Conservation (phyloP, 2,888 invertebrate species). For the Boloria euphrosyne region DNA sequence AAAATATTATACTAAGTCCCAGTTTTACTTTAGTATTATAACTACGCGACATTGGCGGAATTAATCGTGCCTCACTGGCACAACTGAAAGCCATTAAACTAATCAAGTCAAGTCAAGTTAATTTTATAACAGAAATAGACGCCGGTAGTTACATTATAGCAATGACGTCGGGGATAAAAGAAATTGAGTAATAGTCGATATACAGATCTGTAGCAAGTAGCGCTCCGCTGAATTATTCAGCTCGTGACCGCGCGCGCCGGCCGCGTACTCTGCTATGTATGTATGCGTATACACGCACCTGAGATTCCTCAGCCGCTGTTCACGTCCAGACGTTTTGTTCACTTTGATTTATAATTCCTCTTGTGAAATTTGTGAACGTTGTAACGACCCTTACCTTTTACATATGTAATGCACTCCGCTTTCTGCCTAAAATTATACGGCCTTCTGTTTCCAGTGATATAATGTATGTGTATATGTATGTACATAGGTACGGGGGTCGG, state of each 20-base stretch:
- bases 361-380: constrained; percentile 18
- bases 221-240: constrained; percentile 13
- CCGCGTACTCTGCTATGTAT: too few relatives aligned
- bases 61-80: too few relatives aligned
- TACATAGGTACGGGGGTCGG: too few relatives aligned
- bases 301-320: neutral
- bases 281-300: neutral
- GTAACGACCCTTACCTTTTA: constrained; percentile 13
- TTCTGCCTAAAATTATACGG: neutral
- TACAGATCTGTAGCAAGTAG: neutral
- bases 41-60: too few relatives aligned
- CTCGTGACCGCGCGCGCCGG: neutral
- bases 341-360: constrained; percentile 24
- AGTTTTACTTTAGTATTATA: too few relatives aligned
- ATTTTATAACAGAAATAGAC: too few relatives aligned
- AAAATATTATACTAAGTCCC: too few relatives aligned
- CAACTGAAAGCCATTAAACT: too few relatives aligned
- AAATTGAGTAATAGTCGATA: neutral
- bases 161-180: too few relatives aligned
- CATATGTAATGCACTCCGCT: constrained; percentile 12
- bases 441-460: neutral
- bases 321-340: constrained; percentile 9
- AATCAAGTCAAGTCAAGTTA: too few relatives aligned
- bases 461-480: too few relatives aligned
- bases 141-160: too few relatives aligned